Conservation (phyloP, 2,113 vertebrate species). For the Monopterus albus region DNA sequence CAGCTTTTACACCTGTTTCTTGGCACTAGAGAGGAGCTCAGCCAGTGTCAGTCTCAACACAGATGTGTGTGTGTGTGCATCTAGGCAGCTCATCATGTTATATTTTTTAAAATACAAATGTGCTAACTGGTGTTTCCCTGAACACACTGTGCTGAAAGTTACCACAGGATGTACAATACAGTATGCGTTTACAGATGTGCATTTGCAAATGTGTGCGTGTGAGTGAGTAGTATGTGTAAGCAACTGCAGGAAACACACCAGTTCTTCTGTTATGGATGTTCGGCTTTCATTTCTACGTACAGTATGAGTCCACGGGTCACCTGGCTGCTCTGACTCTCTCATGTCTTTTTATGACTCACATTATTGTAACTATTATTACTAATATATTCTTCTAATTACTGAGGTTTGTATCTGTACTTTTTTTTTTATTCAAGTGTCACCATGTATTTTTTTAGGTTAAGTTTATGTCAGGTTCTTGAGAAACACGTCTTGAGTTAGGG, state of each 20-base stretch:
- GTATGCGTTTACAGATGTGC: not conserved
- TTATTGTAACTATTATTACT: conserved; percentile 20
- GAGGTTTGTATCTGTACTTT: conserved; percentile 10
- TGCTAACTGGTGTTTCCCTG: not conserved
- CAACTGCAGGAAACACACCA: not conserved
- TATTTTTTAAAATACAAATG: not conserved
- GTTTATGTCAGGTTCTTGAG: conserved; percentile 1
- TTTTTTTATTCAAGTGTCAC: conserved; percentile 1
- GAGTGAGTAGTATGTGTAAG: not conserved
- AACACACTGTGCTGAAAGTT: not conserved
- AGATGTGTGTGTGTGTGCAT: not conserved
- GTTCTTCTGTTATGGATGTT: conserved; percentile 12
- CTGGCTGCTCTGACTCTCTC: conserved; percentile 18
- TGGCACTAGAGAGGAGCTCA: not conserved
- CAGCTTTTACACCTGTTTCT: conserved; percentile 8
- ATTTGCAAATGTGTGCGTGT: conserved; percentile 2
- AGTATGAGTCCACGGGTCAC: conserved; percentile 25
- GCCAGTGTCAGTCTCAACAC: not conserved
- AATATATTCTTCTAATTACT: conserved; percentile 18
- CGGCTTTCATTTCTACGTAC: conserved; percentile 5
- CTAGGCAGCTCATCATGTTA: conserved; percentile 3
- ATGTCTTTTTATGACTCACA: conserved; percentile 27
- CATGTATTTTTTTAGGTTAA: not conserved
- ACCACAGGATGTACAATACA: not conserved
- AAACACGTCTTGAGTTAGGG: not conserved